Evolutionary conservation across 2,888 invertebrate species (phyloP).

Genomic region (Laspeyria flexula): DNA sequence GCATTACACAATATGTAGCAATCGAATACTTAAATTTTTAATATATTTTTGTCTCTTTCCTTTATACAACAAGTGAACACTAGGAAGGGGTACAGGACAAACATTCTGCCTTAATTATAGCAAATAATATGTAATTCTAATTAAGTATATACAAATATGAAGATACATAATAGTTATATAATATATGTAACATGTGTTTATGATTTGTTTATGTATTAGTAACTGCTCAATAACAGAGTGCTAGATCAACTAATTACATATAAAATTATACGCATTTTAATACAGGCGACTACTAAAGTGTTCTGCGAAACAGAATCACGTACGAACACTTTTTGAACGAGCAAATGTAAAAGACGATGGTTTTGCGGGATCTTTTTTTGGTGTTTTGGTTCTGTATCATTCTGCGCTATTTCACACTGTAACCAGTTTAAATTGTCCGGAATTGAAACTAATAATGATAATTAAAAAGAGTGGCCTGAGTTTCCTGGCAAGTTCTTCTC

Average conservation of each 20-base stretch:
- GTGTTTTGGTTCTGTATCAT: no score
- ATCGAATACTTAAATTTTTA: conserved; percentile 35
- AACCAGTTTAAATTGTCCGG: no score
- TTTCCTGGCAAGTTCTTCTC: no score
- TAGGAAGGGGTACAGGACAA: conserved; percentile 34
- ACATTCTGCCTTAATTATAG: conserved; percentile 13
- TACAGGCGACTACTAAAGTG: conserved; percentile 20
- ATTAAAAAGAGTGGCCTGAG: no score
- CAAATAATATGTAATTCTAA: conserved; percentile 1
- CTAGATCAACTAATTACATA: conserved; percentile 27
- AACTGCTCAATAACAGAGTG: conserved; percentile 22
- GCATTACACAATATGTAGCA: conserved; percentile 28
- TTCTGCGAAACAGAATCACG: neutral
- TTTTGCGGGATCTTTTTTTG: no score
- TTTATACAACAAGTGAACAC: conserved; percentile 41
- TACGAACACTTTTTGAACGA: no score
- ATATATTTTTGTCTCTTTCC: conserved; percentile 32
- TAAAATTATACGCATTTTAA: conserved; percentile 17
- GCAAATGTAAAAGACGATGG: no score
- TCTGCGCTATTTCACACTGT: no score
- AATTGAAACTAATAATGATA: no score
- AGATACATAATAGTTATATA: neutral
- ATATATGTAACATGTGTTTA: conserved; percentile 27
- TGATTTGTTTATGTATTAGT: conserved; percentile 10
- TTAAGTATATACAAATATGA: neutral